Evolutionary conservation across 2,113 vertebrate genomes (phyloP).

Genomic region (Oncorhynchus tshawytscha): DNA sequence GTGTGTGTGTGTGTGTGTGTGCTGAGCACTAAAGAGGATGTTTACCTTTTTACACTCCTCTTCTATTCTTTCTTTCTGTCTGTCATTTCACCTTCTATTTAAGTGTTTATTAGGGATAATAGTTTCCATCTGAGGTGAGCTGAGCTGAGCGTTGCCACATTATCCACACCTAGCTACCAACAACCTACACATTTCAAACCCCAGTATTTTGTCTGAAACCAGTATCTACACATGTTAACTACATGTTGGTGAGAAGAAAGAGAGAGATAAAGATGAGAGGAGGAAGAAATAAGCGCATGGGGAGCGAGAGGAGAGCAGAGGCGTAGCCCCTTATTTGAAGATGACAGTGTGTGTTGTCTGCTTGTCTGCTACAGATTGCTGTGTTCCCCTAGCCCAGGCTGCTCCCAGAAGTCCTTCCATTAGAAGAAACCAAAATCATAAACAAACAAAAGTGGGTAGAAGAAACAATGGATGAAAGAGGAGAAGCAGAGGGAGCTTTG

Average conservation of each 20-base stretch:
- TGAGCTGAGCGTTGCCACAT: constrained; percentile 7
- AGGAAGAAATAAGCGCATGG: constrained; percentile 29
- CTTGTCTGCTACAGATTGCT: constrained; percentile 38
- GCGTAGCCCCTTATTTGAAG: constrained; percentile 59
- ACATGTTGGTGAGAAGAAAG: constrained; percentile 46
- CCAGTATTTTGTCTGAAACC: constrained; percentile 47
- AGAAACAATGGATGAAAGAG: constrained; percentile 55
- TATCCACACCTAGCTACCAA: constrained; percentile 37
- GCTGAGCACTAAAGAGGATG: constrained; percentile 32
- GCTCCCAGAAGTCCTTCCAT: constrained; percentile 48
- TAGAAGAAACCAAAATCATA: constrained; percentile 63
- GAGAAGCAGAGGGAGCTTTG: constrained; percentile 67
- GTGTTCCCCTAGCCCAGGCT: constrained; percentile 45
- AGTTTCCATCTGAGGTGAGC: constrained; percentile 29
- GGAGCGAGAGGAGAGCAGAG: constrained; percentile 34
- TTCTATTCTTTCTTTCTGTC: constrained; percentile 31
- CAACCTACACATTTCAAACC: constrained; percentile 48
- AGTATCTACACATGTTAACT: constrained; percentile 56
- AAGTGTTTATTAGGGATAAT: constrained; percentile 48
- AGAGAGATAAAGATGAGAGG: constrained; percentile 1
- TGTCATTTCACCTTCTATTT: constrained; percentile 30
- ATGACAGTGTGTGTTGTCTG: constrained; percentile 50
- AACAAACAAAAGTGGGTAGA: constrained; percentile 51
- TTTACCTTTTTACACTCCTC: constrained; percentile 41
- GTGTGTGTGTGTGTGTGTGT: too few species aligned